Percentiles rank a stretch among this genome's conserved stretches.
Conservation (phyloP, 2,888 invertebrate genomes). For the Pollenia angustigena region DNA sequence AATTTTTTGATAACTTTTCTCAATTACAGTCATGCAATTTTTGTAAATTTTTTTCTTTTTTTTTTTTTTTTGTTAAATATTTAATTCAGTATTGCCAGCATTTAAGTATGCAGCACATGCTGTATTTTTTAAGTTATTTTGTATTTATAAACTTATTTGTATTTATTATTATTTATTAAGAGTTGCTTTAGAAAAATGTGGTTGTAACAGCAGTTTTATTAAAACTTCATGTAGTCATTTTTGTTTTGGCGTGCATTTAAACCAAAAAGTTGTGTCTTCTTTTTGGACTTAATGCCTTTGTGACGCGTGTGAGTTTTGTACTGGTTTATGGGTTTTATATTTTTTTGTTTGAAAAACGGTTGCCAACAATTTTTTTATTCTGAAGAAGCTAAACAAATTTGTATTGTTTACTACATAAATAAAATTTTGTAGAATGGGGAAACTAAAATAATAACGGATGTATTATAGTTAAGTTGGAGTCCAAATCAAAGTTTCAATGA, state of each 20-base stretch:
- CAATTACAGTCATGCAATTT: constrained; percentile 67
- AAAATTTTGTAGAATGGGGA: not conserved
- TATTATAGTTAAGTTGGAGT: too few relatives aligned
- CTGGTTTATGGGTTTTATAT: constrained; percentile 58
- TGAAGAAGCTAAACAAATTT: constrained; percentile 24
- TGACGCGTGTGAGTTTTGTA: constrained; percentile 54
- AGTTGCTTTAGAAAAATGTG: constrained; percentile 56
- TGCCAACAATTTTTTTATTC: constrained; percentile 52
- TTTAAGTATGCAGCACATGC: constrained; percentile 70
- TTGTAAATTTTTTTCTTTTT: constrained; percentile 26
- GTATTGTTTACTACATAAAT: constrained; percentile 25
- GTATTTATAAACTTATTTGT: constrained; percentile 30
- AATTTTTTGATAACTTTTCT: constrained; percentile 66
- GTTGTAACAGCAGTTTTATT: constrained; percentile 64
- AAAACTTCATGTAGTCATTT: constrained; percentile 32
- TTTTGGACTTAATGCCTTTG: constrained; percentile 18
- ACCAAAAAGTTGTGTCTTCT: constrained; percentile 19
- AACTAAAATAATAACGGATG: too few relatives aligned
- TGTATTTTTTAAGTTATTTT: constrained; percentile 52
- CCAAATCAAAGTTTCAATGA: too few relatives aligned
- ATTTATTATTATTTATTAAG: constrained; percentile 34
- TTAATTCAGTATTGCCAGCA: constrained; percentile 5
- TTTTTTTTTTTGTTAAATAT: constrained; percentile 6
- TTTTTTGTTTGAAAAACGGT: constrained; percentile 42
- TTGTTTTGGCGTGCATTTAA: not conserved